Evolutionary conservation across 2,797 vertebrate genomes (phyloP).

Genomic region (Discoglossus pictus): DNA sequence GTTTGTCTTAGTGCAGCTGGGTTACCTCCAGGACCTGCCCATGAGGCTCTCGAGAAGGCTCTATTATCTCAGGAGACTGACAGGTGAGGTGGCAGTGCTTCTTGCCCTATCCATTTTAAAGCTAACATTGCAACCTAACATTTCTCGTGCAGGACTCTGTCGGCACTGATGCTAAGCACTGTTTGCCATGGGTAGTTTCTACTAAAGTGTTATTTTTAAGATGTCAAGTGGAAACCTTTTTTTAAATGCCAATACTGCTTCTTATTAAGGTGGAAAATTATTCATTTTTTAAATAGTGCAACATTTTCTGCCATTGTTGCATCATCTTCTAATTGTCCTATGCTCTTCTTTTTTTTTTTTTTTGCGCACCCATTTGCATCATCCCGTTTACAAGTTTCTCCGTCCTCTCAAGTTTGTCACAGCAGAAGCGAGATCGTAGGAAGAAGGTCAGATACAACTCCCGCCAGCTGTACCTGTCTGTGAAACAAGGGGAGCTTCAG

Average conservation of each 20-base stretch:
- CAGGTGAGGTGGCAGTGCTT: slow-evolving; percentile 65
- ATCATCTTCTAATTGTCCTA: background rate
- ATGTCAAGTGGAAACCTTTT: no score
- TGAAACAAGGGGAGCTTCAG: slow-evolving; percentile 90
- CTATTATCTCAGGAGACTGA: slow-evolving; percentile 86
- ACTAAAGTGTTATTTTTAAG: no score
- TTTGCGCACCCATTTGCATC: background rate
- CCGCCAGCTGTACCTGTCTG: slow-evolving; percentile 85
- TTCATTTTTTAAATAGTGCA: no score
- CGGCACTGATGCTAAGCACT: no score
- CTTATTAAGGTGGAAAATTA: no score
- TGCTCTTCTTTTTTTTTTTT: background rate
- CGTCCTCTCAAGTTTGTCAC: background rate
- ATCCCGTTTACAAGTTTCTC: no score
- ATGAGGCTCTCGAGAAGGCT: slow-evolving; percentile 84
- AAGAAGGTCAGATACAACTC: slow-evolving; percentile 93
- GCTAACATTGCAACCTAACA: no score
- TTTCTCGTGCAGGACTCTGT: no score
- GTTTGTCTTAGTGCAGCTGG: slow-evolving; percentile 80
- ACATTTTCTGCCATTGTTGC: slow-evolving; percentile 52
- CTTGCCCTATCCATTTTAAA: background rate
- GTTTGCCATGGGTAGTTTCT: no score
- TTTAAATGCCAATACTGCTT: no score
- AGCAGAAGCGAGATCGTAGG: slow-evolving; percentile 61
- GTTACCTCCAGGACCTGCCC: slow-evolving; percentile 79